These are phyloP conservation scores for Zeuzera pyrina DNA, from an alignment of 2,888 invertebrate species.

Conservation along the genomic window DNA sequence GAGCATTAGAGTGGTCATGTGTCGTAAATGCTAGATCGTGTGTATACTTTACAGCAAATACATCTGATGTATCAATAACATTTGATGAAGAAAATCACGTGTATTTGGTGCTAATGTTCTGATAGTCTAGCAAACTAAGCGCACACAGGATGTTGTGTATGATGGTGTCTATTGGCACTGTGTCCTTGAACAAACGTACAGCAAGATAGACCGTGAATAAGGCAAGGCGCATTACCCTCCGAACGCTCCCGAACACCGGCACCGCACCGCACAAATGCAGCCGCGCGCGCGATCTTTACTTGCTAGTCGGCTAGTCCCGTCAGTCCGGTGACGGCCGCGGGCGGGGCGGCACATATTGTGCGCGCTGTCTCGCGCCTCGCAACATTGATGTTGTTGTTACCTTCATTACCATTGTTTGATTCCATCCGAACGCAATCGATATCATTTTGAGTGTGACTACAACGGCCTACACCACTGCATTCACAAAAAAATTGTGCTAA, in stretches of 20 bases:
- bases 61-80: too few relatives aligned
- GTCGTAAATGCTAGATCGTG: too few relatives aligned
- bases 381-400: constrained; percentile 57
- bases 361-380: constrained; percentile 51
- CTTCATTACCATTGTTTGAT: constrained; percentile 55
- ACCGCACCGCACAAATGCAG: constrained; percentile 2
- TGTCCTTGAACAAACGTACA: too few relatives aligned
- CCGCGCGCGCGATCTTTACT: constrained; percentile 49
- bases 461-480: constrained; percentile 38
- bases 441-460: constrained; percentile 41
- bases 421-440: constrained; percentile 59
- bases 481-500: constrained; percentile 27
- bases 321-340: constrained; percentile 65
- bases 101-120: too few relatives aligned
- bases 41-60: too few relatives aligned
- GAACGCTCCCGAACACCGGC: not conserved
- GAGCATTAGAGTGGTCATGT: too few relatives aligned
- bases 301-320: constrained; percentile 19
- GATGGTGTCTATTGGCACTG: too few relatives aligned
- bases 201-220: too few relatives aligned
- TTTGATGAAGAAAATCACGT: too few relatives aligned
- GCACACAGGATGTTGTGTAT: too few relatives aligned
- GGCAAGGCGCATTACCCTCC: not conserved
- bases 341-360: constrained; percentile 69
- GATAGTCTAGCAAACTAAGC: too few relatives aligned